phyloP scores from a whole-genome alignment of 2,797 vertebrate species.

The Myotis vivesi region DNA sequence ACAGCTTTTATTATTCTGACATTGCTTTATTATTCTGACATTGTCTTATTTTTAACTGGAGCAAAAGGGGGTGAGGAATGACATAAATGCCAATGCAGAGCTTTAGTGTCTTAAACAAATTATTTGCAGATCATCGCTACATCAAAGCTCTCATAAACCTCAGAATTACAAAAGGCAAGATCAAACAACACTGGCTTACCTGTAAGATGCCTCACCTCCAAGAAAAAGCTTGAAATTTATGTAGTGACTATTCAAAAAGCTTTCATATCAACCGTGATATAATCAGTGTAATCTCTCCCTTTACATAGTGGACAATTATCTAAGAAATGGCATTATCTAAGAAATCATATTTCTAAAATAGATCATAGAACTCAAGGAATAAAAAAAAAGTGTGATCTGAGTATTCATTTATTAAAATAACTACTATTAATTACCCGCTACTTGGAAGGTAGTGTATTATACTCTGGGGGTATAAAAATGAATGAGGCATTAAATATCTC shows the following conservation, averaged over 20 bases:
- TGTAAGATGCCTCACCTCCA: background rate
- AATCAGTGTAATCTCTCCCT: background rate
- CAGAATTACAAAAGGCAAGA: slow-evolving; percentile 40
- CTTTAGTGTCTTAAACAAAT: slow-evolving; percentile 46
- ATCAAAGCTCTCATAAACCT: slow-evolving; percentile 7
- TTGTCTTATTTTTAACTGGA: slow-evolving; percentile 59
- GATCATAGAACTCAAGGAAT: background rate
- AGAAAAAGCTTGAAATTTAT: slow-evolving; percentile 15
- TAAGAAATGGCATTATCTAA: background rate
- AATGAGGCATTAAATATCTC: background rate
- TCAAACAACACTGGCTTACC: slow-evolving; percentile 43
- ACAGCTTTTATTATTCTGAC: slow-evolving; percentile 33
- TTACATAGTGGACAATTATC: background rate
- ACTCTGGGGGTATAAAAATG: background rate
- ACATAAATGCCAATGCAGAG: background rate
- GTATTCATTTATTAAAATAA: background rate
- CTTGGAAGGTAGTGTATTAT: background rate
- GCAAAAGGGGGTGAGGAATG: background rate
- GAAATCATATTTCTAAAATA: slow-evolving; percentile 23
- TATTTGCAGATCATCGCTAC: slow-evolving; percentile 50
- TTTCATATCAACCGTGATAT: background rate
- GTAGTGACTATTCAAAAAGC: background rate
- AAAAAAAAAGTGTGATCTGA: background rate
- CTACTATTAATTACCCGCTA: background rate
- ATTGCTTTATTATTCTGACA: slow-evolving; percentile 44